Evolutionary conservation across 2,113 vertebrate genomes (phyloP).

Genomic region (Scalopus aquaticus): DNA sequence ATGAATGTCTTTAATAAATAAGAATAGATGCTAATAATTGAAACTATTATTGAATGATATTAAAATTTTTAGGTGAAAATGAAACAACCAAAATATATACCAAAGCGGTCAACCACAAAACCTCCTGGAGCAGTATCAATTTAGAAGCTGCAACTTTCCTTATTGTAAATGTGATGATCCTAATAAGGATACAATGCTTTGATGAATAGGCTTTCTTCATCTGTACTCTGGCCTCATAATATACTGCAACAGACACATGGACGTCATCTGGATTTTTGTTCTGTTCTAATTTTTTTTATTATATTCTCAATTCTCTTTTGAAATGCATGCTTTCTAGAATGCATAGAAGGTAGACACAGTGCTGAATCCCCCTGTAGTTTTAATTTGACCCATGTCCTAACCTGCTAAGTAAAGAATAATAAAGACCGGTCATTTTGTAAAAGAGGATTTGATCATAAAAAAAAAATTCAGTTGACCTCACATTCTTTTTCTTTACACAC

Average conservation of each 20-base stretch:
- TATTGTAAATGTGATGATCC: not conserved
- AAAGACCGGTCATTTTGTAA: not conserved
- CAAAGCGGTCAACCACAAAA: not conserved
- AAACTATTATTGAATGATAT: not conserved
- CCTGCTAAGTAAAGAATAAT: not conserved
- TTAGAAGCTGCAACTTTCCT: not conserved
- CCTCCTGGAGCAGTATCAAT: not conserved
- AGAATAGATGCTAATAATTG: not conserved
- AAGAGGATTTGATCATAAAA: not conserved
- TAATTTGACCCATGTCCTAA: not conserved
- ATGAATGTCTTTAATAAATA: not conserved
- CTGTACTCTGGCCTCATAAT: not conserved
- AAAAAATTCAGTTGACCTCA: not conserved
- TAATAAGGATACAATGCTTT: not conserved
- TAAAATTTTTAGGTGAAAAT: not conserved
- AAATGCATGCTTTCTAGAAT: not conserved
- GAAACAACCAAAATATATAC: not conserved
- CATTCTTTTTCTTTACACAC: not conserved
- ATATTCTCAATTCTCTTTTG: not conserved
- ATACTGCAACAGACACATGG: rapidly evolving
- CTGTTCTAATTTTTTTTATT: not conserved
- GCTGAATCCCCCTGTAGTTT: not conserved
- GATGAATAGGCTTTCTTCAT: not conserved
- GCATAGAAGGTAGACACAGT: not conserved
- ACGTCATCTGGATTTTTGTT: not conserved